Conservation (phyloP, 1,140 invertebrate genomes). For the Megathymus violae region DNA sequence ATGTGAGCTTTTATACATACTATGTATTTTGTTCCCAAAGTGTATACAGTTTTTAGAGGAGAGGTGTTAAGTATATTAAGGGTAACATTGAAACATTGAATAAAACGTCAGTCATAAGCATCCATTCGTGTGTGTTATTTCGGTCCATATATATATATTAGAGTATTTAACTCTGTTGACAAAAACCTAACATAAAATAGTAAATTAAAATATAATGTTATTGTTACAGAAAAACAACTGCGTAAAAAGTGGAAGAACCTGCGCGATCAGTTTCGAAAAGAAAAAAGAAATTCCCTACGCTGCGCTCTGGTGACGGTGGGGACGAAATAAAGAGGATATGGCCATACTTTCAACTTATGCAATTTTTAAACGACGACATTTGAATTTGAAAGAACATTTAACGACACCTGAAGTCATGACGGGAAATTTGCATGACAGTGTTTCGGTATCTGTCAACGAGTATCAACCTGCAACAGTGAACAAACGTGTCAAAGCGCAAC, state of each 20-base stretch:
- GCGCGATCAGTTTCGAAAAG: constrained; percentile 37
- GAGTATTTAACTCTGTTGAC: too few species aligned
- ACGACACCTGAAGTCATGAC: constrained; percentile 35
- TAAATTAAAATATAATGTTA: constrained; percentile 16
- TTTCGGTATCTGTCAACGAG: constrained; percentile 26
- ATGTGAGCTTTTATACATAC: too few species aligned
- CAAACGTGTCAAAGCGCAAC: constrained; percentile 20
- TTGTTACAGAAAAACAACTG: constrained; percentile 45
- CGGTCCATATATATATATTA: too few species aligned
- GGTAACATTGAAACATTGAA: too few species aligned
- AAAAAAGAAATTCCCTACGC: constrained; percentile 33
- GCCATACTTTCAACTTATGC: constrained; percentile 40
- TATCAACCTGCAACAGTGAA: constrained; percentile 17
- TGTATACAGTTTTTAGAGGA: too few species aligned
- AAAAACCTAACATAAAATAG: not conserved
- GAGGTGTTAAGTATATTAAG: too few species aligned
- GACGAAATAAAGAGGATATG: constrained; percentile 35
- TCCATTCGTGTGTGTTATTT: too few species aligned
- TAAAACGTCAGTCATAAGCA: too few species aligned
- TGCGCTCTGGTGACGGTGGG: constrained; percentile 40
- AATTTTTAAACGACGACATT: constrained; percentile 37
- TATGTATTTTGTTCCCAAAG: too few species aligned
- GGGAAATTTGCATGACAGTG: constrained; percentile 35
- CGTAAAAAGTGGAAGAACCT: too few species aligned
- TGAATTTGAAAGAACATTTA: too few species aligned